These are phyloP conservation scores for Rutpela maculata DNA, from an alignment of 2,888 invertebrate species.

Conservation along the genomic window DNA sequence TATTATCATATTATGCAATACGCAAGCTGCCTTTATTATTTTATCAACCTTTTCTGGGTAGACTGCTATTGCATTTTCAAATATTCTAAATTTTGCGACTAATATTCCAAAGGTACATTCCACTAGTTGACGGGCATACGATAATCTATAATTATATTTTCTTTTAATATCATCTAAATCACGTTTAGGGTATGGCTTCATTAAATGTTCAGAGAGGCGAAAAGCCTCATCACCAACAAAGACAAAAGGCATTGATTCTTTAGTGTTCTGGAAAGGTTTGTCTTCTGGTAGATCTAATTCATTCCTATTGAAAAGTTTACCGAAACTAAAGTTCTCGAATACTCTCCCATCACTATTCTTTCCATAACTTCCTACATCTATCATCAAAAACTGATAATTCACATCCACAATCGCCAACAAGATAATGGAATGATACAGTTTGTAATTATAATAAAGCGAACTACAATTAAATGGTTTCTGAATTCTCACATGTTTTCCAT, in stretches of 20 bases:
- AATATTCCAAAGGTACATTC: constrained; percentile 15
- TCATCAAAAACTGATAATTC: background rate
- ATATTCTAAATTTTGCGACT: constrained; percentile 7
- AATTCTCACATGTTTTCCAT: background rate
- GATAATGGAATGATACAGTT: background rate
- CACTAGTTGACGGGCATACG: constrained; percentile 2
- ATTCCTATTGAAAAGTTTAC: background rate
- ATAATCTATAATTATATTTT: constrained; percentile 9
- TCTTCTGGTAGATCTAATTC: background rate
- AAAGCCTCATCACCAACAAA: constrained; percentile 7
- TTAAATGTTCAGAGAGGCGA: constrained; percentile 7
- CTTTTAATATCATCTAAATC: background rate
- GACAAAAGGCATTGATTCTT: background rate
- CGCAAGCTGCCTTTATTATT: constrained; percentile 13
- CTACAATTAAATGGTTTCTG: constrained; percentile 13
- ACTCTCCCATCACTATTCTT: constrained; percentile 7
- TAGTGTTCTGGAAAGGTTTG: background rate
- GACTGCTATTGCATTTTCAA: background rate
- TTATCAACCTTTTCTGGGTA: background rate
- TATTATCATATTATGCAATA: constrained; percentile 16
- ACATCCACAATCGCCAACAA: constrained; percentile 2
- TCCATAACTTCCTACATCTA: constrained; percentile 8
- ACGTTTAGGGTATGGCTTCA: constrained; percentile 8
- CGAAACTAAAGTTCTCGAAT: background rate
- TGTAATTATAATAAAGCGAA: constrained; percentile 12